Evolutionary conservation across 2,113 vertebrate species (phyloP).

Genomic region (Oriolus oriolus): DNA sequence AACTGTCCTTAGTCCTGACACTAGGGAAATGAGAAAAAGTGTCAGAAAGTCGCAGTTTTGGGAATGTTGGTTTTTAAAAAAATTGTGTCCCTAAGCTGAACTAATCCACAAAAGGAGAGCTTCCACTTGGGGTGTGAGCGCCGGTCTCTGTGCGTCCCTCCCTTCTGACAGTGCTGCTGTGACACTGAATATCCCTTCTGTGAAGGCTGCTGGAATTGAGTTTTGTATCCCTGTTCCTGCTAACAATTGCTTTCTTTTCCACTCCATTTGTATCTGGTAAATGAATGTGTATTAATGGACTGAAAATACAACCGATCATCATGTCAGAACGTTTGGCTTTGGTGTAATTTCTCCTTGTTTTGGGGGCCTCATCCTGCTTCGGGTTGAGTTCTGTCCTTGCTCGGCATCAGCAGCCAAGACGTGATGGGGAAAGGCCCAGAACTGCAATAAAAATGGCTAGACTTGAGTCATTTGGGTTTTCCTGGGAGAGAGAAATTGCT

Average conservation of each 20-base stretch:
- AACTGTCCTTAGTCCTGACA: not conserved
- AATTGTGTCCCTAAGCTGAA: not conserved
- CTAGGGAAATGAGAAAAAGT: not conserved
- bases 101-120: not conserved
- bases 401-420: not conserved
- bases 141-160: not conserved
- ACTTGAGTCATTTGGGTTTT: not conserved
- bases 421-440: not conserved
- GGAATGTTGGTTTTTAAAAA: no score
- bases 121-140: not conserved
- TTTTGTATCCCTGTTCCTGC: conserved; percentile 18
- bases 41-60: not conserved
- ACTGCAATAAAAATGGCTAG: not conserved
- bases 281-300: conserved; percentile 40
- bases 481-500: not conserved
- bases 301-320: conserved; percentile 45
- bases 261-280: not conserved
- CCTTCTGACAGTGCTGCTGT: not conserved
- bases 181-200: conserved; percentile 54
- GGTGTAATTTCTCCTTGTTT: not conserved
- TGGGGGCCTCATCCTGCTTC: not conserved
- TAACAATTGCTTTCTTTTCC: not conserved
- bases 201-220: conserved; percentile 55
- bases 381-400: not conserved
- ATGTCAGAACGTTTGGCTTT: not conserved